Conservation (phyloP, 2,113 vertebrate genomes). For the Speoplatyrhinus poulsoni region DNA sequence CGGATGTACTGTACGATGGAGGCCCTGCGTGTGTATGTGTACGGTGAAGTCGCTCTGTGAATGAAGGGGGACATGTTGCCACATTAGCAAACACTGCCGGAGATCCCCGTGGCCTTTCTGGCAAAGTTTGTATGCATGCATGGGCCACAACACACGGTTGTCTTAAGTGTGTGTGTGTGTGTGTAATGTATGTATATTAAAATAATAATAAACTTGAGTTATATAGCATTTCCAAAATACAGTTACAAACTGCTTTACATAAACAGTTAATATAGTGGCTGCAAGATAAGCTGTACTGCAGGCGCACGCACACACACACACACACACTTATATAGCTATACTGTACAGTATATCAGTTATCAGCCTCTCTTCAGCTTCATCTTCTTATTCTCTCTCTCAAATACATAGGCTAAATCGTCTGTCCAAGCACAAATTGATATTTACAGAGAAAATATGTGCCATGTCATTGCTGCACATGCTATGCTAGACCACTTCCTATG, state of each 20-base stretch:
- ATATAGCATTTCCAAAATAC: too few relatives aligned
- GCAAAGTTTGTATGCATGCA: not conserved
- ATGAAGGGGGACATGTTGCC: not conserved
- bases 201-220: conserved; percentile 2
- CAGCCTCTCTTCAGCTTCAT: too few relatives aligned
- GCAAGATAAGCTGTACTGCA: too few relatives aligned
- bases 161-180: not conserved
- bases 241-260: too few relatives aligned
- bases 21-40: not conserved
- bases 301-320: too few relatives aligned
- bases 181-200: not conserved
- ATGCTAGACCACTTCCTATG: conserved; percentile 41
- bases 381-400: not conserved
- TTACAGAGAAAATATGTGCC: conserved; percentile 17
- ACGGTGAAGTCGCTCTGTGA: not conserved
- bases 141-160: conserved; percentile 17
- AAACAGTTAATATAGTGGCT: too few relatives aligned
- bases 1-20: not conserved
- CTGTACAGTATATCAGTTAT: not conserved
- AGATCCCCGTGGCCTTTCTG: not conserved
- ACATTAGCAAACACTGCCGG: not conserved
- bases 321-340: too few relatives aligned
- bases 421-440: conserved; percentile 3
- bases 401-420: conserved; percentile 13
- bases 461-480: not conserved